phyloP scores from a whole-genome alignment of 2,797 vertebrate genomes.

The Gorsachius magnificus region DNA sequence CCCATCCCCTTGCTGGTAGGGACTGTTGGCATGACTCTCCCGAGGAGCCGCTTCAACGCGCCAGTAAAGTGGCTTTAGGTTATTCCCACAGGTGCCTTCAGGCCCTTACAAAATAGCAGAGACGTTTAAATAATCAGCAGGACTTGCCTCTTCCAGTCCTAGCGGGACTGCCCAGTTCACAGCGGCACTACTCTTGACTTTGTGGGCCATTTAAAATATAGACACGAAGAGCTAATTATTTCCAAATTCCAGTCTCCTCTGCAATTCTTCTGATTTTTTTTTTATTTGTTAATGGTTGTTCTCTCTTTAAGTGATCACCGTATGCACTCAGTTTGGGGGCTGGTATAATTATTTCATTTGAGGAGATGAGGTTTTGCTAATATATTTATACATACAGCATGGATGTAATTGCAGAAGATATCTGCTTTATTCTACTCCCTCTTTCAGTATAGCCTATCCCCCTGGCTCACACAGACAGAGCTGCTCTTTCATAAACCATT shows the following conservation, averaged over 20 bases:
- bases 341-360: not conserved
- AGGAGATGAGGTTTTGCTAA: not conserved
- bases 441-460: not conserved
- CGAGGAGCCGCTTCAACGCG: rapidly evolving
- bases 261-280: not conserved
- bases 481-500: not conserved
- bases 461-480: not conserved
- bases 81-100: not conserved
- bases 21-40: not conserved
- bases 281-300: not conserved
- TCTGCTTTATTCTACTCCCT: not conserved
- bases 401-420: not conserved
- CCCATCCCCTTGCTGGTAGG: not conserved
- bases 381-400: not conserved
- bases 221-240: not conserved
- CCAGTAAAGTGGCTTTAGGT: not conserved
- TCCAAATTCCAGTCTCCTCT: not conserved
- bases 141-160: not conserved
- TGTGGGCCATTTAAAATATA: not conserved
- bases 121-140: not conserved
- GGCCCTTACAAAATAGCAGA: not conserved
- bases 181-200: not conserved
- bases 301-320: not conserved
- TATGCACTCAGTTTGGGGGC: not conserved
- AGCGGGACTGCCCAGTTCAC: not conserved